A percentile compares a stretch with the other conserved stretches of the same genome.
phyloP scores from a whole-genome alignment of 2,797 vertebrate genomes.

The Bucorvus abyssinicus region DNA sequence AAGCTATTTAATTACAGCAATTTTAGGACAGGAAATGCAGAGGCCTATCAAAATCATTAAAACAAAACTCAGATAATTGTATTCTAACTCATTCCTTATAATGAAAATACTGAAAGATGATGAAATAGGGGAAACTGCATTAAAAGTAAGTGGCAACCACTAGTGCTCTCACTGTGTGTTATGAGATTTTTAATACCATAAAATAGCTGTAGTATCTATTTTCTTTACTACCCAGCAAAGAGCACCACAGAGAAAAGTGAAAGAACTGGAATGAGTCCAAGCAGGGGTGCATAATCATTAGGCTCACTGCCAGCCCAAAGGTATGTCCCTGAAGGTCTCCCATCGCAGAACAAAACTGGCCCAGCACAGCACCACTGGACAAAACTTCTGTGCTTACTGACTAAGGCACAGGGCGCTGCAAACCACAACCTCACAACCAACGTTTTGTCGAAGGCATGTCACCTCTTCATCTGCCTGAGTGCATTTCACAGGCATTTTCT shows the following conservation, averaged over 20 bases:
- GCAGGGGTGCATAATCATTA: not conserved
- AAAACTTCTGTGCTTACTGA: not conserved
- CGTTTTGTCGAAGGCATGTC: not conserved
- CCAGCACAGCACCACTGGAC: not conserved
- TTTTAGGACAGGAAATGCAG: conserved; percentile 35
- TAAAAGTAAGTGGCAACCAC: not conserved
- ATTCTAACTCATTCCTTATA: not conserved
- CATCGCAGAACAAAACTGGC: not conserved
- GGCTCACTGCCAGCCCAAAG: not conserved
- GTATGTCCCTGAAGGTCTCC: not conserved
- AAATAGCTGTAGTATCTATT: not conserved
- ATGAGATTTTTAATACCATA: not conserved
- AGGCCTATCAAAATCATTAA: conserved; percentile 14
- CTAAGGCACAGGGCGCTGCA: not conserved
- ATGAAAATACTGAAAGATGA: not conserved
- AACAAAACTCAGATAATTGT: not conserved
- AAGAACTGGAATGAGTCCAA: not conserved
- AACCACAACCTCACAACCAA: not conserved
- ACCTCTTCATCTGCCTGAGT: not conserved
- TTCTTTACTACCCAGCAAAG: not conserved
- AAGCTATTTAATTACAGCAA: conserved; percentile 26
- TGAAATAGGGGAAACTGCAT: not conserved
- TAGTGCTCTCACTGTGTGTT: not conserved
- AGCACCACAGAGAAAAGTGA: not conserved
- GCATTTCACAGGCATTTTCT: not conserved